Conservation (phyloP, 2,113 vertebrate genomes). For the Misgurnus anguillicaudatus region DNA sequence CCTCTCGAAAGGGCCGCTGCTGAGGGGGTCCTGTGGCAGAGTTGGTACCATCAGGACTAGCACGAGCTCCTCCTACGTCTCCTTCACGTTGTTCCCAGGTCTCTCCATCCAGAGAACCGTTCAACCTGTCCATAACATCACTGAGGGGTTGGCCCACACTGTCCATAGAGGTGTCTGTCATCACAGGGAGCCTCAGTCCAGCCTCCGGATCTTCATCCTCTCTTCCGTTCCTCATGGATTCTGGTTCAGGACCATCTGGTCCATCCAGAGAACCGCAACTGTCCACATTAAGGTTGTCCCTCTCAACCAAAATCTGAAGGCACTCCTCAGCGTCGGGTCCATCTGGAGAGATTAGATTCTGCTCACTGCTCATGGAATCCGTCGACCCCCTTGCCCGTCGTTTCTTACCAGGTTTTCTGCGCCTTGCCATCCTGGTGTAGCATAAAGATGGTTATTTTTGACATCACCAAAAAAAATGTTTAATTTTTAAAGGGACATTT, state of each 20-base stretch:
- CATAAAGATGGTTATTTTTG: not conserved
- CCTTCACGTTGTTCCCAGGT: constrained; percentile 65
- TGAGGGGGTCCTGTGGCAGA: constrained; percentile 44
- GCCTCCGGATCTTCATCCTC: constrained; percentile 45
- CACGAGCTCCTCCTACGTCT: not conserved
- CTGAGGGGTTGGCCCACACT: constrained; percentile 84
- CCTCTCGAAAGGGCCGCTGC: constrained; percentile 90
- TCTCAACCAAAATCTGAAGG: constrained; percentile 9
- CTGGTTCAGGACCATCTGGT: constrained; percentile 32
- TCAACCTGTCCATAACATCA: constrained; percentile 86
- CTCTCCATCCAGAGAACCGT: constrained; percentile 77
- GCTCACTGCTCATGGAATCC: constrained; percentile 74
- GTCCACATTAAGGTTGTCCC: constrained; percentile 27
- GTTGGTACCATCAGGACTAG: not conserved
- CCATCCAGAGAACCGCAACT: constrained; percentile 54
- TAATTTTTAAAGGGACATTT: too few relatives aligned
- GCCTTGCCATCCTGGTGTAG: constrained; percentile 82
- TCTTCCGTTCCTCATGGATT: constrained; percentile 55
- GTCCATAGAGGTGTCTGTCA: constrained; percentile 94
- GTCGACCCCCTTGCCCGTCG: constrained; percentile 67
- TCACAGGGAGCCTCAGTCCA: constrained; percentile 79
- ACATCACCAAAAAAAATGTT: not conserved
- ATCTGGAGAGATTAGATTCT: constrained; percentile 66
- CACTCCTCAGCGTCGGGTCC: constrained; percentile 60
- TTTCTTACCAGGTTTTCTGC: constrained; percentile 85